A percentile compares a stretch with the other conserved stretches of the same genome.
Conservation (phyloP, 2,797 vertebrate genomes). For the Lepus oiostolus region DNA sequence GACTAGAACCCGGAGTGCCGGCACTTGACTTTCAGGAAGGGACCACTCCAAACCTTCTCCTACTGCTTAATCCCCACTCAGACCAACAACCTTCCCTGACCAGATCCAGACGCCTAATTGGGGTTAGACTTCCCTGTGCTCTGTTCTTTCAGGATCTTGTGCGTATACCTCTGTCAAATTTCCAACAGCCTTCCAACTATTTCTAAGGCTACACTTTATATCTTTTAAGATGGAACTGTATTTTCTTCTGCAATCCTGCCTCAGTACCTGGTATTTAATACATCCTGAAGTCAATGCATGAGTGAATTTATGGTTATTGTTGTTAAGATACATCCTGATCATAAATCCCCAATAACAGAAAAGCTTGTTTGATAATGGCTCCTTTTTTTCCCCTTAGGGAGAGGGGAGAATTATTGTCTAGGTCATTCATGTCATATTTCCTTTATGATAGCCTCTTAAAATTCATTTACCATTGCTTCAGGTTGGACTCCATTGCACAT, state of each 20-base stretch:
- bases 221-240: background rate
- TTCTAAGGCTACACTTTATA: background rate
- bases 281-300: conserved; percentile 50
- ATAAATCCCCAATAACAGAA: conserved; percentile 43
- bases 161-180: background rate
- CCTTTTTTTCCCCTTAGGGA: background rate
- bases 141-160: background rate
- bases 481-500: background rate
- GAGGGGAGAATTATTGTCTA: conserved; percentile 7
- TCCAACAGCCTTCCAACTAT: background rate
- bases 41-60: background rate
- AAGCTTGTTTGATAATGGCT: background rate
- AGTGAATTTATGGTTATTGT: background rate
- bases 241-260: conserved; percentile 3
- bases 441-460: conserved; percentile 61
- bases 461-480: conserved; percentile 22
- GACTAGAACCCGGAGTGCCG: too few relatives aligned
- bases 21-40: background rate
- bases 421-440: conserved; percentile 47
- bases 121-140: background rate
- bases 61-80: conserved; percentile 6
- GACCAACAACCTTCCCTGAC: background rate
- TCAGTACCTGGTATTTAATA: conserved; percentile 10
- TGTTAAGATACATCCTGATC: conserved; percentile 31
- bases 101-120: background rate